phyloP scores from a whole-genome alignment of 2,113 vertebrate species.

The Dascyllus trimaculatus region DNA sequence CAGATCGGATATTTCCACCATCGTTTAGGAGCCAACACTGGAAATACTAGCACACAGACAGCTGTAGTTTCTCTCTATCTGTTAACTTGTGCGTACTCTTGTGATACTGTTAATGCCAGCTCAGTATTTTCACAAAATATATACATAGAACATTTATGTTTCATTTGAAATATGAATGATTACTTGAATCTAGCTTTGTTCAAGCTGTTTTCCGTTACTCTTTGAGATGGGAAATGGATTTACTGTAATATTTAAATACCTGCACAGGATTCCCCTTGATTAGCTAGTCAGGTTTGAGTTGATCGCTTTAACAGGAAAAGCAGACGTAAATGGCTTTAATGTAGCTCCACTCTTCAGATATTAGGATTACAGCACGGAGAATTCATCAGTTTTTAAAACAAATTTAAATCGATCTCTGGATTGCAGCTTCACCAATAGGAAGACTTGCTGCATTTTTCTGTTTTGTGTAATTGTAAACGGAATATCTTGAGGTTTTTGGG shows the following conservation, averaged over 20 bases:
- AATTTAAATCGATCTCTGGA: not conserved
- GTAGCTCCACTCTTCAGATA: not conserved
- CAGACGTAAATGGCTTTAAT: not conserved
- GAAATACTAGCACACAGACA: slow-evolving; percentile 1
- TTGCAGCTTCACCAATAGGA: not conserved
- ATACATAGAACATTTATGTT: not conserved
- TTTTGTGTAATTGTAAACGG: not conserved
- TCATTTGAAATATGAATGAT: slow-evolving; percentile 11
- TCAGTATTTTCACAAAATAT: slow-evolving; percentile 54
- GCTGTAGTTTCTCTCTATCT: not conserved
- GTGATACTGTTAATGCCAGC: slow-evolving; percentile 27
- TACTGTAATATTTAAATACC: slow-evolving; percentile 1
- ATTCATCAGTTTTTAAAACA: not conserved
- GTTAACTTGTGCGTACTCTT: not conserved
- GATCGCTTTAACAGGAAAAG: not conserved
- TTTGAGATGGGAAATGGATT: not conserved
- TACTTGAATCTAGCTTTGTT: slow-evolving; percentile 42
- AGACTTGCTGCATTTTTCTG: not conserved
- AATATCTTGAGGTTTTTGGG: not conserved
- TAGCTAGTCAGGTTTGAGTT: not conserved
- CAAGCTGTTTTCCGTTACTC: slow-evolving; percentile 3
- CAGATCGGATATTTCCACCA: not conserved
- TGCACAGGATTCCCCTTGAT: not conserved
- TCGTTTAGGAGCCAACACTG: not conserved
- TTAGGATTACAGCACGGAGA: not conserved